Base-by-base conservation (phyloP, 1,140 invertebrate species). In the Telenomus remus region DNA sequence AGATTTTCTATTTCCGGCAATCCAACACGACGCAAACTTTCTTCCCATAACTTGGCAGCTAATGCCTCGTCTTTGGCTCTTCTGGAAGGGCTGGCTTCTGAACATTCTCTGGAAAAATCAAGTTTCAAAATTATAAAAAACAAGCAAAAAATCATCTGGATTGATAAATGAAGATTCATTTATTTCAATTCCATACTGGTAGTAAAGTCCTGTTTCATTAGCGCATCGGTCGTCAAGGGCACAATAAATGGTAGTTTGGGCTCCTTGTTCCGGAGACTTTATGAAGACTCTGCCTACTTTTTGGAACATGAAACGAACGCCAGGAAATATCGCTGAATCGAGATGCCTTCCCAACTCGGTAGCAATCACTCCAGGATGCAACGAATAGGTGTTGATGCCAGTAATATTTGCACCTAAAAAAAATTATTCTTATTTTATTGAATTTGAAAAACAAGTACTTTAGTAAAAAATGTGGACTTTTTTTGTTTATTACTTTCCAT, bases 201-300 rank as follows among this genome's bases (percentile, higher is more conserved):
- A 27, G 6, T 27, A 27, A 1, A 27, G 19, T 27, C 19, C 93
- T 76, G 90, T 92, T 81, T 92, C 86, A 71, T 91, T 86, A 3
- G 88, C 91, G 65, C 91, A 89, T 55, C 90, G 87, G 72, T 94
- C 92, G 82, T 94, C 92, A 0, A 95, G 83, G 2, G 94, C 91
- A 81, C 95, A 95, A 80, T 95, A 91, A 43, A 97, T 87, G 1
- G 92, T 92, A 0, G 95, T 96, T 84, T 96, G 95, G 7, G 94
- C 94, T 0, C 95, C 95, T 76, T 93, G 89, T 71, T 90, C 89
- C 0, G 90, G 89, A 9, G 86, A 89, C 83, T 94, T 94, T 15
- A 91, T 86, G 49, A 91, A 89, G 0, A 85, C 85, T 16, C 66
- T 82, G 0, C 82, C 33, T 0, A 88, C 0, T 9, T 66, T 46